Base-by-base conservation (phyloP, 2,797 vertebrate genomes). In the Amazona finschi region DNA sequence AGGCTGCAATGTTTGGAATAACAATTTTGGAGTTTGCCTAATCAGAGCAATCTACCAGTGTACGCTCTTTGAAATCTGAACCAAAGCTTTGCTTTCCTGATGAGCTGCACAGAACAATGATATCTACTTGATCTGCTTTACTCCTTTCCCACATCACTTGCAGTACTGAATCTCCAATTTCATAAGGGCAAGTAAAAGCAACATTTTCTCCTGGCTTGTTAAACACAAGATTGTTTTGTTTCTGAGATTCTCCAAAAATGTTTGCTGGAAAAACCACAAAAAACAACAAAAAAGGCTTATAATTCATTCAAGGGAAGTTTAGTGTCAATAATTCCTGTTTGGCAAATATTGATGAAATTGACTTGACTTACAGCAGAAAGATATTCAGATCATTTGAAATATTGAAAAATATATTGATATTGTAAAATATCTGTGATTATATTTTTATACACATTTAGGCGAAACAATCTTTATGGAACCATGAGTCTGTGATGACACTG, bases 61-160 rank as follows among this genome's bases (percentile, higher is more conserved):
- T 95, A 20, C 80, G 77, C 27, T 97, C 94, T 24, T 85, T 94
- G 93, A 98, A 98, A 94, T 97, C 97, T n/a, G 97, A 98, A 4
- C 78, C 36, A 61, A 98, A 95, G 28, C 95, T 89, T 58, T 49
- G 94, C 4, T 66, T 93, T 94, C 97, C 94, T 57, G 96, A 96
- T 12, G 74, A 85, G 61, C 90, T 96, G 43, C 98, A 99, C 25
- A 79, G 94, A 5, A 96, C 97, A 17, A 98, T 50, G 12, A 95
- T 96, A 80, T 97, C 96, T 11, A 90, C 89, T 69, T 67, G 75
- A 44, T 91, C 95, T 2, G 22, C 77, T 49, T 94, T 95, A 93
- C 98, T 95, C 96, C 91, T 98, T 95, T 99, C 98, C 96, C 99
- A 93, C 3, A 76, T 97, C 12, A 97, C 97, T 78, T 84, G 41